These are phyloP conservation scores for Leptobrachium leishanense DNA, from an alignment of 2,113 vertebrate genomes.

Conservation along the genomic window DNA sequence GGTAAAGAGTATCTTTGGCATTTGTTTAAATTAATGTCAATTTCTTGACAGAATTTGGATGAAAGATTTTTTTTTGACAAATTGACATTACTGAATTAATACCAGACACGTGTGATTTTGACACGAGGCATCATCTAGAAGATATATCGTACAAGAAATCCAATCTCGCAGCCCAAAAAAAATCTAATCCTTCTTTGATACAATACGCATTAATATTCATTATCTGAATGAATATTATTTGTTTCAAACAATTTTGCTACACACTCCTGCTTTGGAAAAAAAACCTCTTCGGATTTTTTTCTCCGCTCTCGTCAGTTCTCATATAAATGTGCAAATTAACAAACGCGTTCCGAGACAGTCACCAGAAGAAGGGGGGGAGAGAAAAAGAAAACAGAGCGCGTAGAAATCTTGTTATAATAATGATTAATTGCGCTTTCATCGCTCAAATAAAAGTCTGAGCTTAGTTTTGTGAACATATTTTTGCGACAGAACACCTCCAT, in stretches of 20 bases:
- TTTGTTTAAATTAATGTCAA: too few species aligned
- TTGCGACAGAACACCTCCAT: constrained; percentile 64
- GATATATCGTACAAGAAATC: neutral
- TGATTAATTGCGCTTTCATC: constrained; percentile 64
- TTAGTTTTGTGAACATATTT: constrained; percentile 59
- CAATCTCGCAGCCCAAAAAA: neutral
- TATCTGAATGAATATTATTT: constrained; percentile 28
- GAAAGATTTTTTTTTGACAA: neutral
- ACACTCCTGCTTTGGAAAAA: constrained; percentile 5
- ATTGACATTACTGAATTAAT: neutral
- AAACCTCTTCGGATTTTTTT: constrained; percentile 8
- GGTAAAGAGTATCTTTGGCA: too few species aligned
- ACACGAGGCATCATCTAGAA: neutral
- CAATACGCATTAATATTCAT: constrained; percentile 42
- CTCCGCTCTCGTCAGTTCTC: neutral
- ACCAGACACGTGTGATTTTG: neutral
- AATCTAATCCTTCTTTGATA: constrained; percentile 20
- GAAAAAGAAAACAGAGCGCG: neutral
- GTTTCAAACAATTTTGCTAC: constrained; percentile 25
- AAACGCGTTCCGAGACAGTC: constrained; percentile 19
- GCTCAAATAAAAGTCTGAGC: constrained; percentile 55
- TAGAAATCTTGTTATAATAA: constrained; percentile 57
- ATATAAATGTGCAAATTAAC: constrained; percentile 35
- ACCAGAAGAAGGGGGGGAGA: neutral
- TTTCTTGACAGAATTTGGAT: too few species aligned